Evolutionary conservation across 2,113 vertebrate species (phyloP).

Genomic region (Dasyornis broadbenti): DNA sequence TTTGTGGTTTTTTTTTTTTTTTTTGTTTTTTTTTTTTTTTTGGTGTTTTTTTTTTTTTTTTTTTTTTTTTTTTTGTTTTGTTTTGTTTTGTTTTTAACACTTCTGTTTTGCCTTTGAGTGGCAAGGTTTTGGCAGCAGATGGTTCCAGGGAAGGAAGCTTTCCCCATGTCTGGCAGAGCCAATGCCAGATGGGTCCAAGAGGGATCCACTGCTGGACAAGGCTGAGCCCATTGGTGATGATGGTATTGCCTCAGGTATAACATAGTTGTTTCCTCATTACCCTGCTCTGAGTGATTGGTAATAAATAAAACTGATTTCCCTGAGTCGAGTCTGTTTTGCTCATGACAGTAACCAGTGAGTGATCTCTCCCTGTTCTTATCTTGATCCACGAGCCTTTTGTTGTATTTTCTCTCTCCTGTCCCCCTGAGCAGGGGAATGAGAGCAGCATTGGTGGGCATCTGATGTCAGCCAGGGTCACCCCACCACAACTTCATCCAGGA

Average conservation of each 20-base stretch:
- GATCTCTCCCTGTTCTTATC: background rate
- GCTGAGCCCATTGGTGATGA: background rate
- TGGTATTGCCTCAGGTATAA: background rate
- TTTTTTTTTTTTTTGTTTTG: too few relatives aligned
- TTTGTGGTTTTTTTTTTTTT: too few relatives aligned
- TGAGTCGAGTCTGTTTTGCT: background rate
- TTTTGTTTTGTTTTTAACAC: background rate
- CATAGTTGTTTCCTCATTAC: background rate
- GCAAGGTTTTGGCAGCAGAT: background rate
- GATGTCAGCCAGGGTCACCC: background rate
- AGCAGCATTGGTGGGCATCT: background rate
- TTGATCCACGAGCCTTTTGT: background rate
- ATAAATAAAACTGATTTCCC: background rate
- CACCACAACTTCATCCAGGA: background rate
- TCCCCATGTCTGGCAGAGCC: background rate
- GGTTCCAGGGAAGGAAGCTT: background rate
- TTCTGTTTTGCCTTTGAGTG: background rate
- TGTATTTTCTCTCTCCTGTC: background rate
- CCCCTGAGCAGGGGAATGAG: background rate
- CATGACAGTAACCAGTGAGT: background rate
- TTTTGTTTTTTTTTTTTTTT: background rate
- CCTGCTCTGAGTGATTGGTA: background rate
- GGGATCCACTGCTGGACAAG: background rate
- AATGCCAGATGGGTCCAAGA: background rate
- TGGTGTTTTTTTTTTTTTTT: too few relatives aligned